These are phyloP conservation scores for Nettapus auritus DNA, from an alignment of 2,113 vertebrate species.

Conservation along the genomic window DNA sequence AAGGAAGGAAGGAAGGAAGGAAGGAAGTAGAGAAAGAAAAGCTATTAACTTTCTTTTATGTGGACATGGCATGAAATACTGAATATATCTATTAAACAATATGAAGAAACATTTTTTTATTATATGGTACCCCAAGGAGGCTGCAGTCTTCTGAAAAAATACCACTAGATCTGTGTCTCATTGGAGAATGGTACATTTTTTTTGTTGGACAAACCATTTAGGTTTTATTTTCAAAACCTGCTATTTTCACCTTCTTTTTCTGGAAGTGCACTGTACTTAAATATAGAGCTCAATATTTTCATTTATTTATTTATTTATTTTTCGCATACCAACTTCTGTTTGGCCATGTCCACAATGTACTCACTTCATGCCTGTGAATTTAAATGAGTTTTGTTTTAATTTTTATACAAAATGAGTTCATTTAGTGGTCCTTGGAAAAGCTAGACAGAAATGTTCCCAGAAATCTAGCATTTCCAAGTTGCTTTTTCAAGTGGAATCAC, in stretches of 20 bases:
- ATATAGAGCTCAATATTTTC: neutral
- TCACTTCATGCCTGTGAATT: neutral
- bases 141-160: neutral
- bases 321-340: neutral
- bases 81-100: neutral
- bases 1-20: too few species aligned
- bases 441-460: conserved; percentile 5
- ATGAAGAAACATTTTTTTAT: neutral
- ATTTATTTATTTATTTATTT: neutral
- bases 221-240: neutral
- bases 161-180: neutral
- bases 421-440: conserved; percentile 4
- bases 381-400: conserved; percentile 16
- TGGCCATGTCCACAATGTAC: neutral
- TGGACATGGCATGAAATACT: neutral
- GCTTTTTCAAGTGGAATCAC: conserved; percentile 23
- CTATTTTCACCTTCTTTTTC: neutral
- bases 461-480: conserved; percentile 7
- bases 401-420: conserved; percentile 4
- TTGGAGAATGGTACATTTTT: neutral
- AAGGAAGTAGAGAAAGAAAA: neutral
- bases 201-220: neutral
- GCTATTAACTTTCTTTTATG: neutral
- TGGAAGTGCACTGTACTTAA: neutral
- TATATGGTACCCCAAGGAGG: neutral